Conservation (phyloP, 2,888 invertebrate species). For the Drosophila quinaria region DNA sequence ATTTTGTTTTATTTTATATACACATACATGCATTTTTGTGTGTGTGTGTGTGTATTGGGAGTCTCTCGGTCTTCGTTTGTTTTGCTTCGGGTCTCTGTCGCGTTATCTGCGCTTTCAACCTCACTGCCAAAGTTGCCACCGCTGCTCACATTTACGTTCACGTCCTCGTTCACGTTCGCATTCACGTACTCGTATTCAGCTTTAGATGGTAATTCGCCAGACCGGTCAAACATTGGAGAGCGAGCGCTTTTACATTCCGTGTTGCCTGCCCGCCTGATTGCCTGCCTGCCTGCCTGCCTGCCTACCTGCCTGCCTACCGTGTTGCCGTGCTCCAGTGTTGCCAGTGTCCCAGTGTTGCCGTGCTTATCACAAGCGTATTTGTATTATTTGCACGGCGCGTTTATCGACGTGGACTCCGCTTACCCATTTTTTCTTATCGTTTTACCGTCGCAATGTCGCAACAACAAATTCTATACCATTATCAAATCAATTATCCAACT, state of each 20-base stretch:
- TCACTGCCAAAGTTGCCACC: slow-evolving; percentile 66
- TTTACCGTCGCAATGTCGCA: slow-evolving; percentile 32
- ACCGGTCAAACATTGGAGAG: slow-evolving; percentile 72
- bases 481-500: slow-evolving; percentile 8
- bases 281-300: slow-evolving; percentile 21
- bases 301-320: slow-evolving; percentile 7
- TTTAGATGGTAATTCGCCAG: slow-evolving; percentile 79
- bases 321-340: slow-evolving; percentile 4
- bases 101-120: slow-evolving; percentile 70
- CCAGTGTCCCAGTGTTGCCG: slow-evolving; percentile 1
- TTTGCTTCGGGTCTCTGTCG: slow-evolving; percentile 77
- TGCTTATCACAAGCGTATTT: slow-evolving; percentile 69
- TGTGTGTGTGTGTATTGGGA: slow-evolving; percentile 36
- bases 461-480: slow-evolving; percentile 10
- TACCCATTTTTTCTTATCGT: slow-evolving; percentile 34
- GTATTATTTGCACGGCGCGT: slow-evolving; percentile 61
- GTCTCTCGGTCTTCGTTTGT: slow-evolving; percentile 71
- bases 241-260: slow-evolving; percentile 67
- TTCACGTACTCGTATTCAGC: slow-evolving; percentile 80
- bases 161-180: slow-evolving; percentile 55
- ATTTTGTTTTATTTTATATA: slow-evolving; percentile 62
- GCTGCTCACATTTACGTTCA: slow-evolving; percentile 68
- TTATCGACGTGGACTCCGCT: slow-evolving; percentile 67
- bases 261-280: slow-evolving; percentile 24
- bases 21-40: slow-evolving; percentile 12